Evolutionary conservation across 2,888 invertebrate species (phyloP), one percentile per base, ranked within the genome.

Genomic region (Anodontia alba): DNA sequence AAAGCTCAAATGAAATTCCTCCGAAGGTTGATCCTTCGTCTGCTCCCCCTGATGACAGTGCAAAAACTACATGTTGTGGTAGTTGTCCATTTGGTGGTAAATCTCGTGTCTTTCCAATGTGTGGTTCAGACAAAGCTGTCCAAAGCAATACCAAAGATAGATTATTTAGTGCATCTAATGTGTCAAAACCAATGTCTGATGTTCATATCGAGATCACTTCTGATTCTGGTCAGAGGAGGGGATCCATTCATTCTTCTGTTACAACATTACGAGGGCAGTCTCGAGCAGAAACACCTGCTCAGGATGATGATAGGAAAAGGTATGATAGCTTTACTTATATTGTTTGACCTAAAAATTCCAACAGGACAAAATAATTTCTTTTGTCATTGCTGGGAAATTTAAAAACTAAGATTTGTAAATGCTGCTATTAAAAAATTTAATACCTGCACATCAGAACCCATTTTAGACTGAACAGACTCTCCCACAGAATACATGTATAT

Each of bases 271-370:
- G 85, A 49, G 83, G 87, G 23, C 83, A 80, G 29, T 87, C 87
- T 15, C 66, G 88, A 68, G 80, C 87, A 8, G 89, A 85, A 23
- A 89, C 89, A 33, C 89, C 89, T 46, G 85, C 80, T n/a, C 85
- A 84, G 42, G 89, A 89, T 71, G 81, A 83, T 43, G 86, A 86
- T 29, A 49, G 82, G 26, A 73, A 81, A 76, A 86, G 86, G 86
- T 86, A 81, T 69, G 29, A 23, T 8, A 70, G 10, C 38, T 8
- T 38, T 0, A 26, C 38, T n/a, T n/a, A n/a, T n/a, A n/a, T n/a
- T n/a, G n/a, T n/a, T n/a, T n/a, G n/a, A n/a, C n/a, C n/a, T n/a
- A n/a, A n/a, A n/a, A n/a, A n/a, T n/a, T n/a, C n/a, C n/a, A n/a
- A n/a, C n/a, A n/a, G n/a, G n/a, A n/a, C n/a, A n/a, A n/a, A n/a